These are phyloP conservation scores for Phalacrocorax aristotelis DNA, from an alignment of 2,113 vertebrate species.

Conservation along the genomic window DNA sequence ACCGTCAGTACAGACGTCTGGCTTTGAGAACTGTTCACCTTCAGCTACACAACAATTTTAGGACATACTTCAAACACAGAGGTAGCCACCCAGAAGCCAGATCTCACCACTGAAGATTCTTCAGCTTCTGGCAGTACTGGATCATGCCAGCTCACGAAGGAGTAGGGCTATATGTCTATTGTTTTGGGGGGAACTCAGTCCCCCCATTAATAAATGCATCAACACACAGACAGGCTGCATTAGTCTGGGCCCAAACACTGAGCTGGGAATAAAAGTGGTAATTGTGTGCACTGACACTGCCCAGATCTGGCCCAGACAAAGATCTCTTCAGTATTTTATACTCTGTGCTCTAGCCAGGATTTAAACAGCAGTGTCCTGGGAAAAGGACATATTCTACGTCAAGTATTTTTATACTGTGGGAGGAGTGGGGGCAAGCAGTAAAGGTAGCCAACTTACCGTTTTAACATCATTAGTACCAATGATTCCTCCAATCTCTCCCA, in stretches of 20 bases:
- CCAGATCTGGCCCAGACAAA: background rate
- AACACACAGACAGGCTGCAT: background rate
- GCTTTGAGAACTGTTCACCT: background rate
- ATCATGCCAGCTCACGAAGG: background rate
- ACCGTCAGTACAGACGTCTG: background rate
- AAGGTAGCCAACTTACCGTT: conserved; percentile 67
- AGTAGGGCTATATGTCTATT: fast-evolving
- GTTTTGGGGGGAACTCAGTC: background rate
- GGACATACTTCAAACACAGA: background rate
- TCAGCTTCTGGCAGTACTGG: background rate
- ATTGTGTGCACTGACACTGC: background rate
- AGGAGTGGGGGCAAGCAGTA: background rate
- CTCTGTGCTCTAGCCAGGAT: background rate
- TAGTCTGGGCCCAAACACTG: background rate
- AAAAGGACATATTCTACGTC: background rate
- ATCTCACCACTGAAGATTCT: background rate
- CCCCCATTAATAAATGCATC: background rate
- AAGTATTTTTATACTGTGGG: background rate
- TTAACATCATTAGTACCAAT: conserved; percentile 88
- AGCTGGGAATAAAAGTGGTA: background rate
- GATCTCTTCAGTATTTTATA: background rate
- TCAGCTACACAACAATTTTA: background rate
- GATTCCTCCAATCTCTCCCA: conserved; percentile 87
- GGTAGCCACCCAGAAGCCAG: background rate
- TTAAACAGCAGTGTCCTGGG: background rate